Percentiles rank a stretch among this genome's conserved stretches.
Conservation (phyloP, 1,140 invertebrate genomes). For the Dendroctonus ponderosae region DNA sequence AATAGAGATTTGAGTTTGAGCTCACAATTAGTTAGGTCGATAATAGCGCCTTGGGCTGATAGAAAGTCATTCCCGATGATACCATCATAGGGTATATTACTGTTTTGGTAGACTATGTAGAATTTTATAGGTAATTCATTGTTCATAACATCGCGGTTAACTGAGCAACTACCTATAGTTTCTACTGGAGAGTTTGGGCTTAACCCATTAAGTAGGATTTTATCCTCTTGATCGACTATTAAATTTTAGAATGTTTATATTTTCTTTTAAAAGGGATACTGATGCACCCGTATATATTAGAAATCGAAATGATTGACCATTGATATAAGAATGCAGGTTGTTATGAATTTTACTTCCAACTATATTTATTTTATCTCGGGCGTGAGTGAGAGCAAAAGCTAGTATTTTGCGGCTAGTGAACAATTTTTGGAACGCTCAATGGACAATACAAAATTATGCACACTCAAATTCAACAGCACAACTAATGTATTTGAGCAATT, state of each 20-base stretch:
- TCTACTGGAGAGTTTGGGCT: slow-evolving; percentile 6
- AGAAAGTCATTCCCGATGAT: slow-evolving; percentile 34
- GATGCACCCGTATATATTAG: slow-evolving; percentile 30
- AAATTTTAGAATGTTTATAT: slow-evolving; percentile 16
- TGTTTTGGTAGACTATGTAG: slow-evolving; percentile 16
- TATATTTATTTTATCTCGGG: no score
- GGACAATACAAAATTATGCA: no score
- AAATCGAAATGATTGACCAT: no score
- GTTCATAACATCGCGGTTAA: slow-evolving; percentile 3
- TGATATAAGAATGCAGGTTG: no score
- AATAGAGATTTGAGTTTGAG: slow-evolving; percentile 8
- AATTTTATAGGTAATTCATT: slow-evolving; percentile 27
- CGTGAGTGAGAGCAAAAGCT: no score
- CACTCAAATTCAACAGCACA: no score
- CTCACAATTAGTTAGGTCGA: slow-evolving; percentile 10
- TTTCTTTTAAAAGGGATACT: slow-evolving; percentile 31
- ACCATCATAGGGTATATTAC: slow-evolving; percentile 33
- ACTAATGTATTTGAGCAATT: no score
- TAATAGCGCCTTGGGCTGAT: slow-evolving; percentile 9
- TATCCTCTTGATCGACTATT: slow-evolving; percentile 12
- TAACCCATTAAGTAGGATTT: slow-evolving; percentile 20
- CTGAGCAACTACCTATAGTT: slow-evolving; percentile 9
- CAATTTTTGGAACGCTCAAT: no score
- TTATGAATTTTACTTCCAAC: no score
- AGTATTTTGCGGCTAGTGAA: no score